Evolutionary conservation across 2,888 invertebrate species (phyloP).

Genomic region (Lysandra coridon): DNA sequence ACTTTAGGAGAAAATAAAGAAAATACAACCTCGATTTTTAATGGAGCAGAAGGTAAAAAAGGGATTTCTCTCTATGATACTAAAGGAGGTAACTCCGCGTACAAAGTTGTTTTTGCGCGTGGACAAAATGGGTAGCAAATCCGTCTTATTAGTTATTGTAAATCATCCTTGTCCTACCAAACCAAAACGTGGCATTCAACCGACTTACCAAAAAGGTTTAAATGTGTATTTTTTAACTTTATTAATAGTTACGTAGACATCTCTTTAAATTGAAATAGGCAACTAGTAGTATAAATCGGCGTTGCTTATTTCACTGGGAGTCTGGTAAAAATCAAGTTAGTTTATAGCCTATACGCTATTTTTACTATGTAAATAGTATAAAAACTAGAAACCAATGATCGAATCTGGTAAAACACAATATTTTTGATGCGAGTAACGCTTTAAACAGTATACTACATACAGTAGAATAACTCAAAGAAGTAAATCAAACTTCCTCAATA

Average conservation of each 20-base stretch:
- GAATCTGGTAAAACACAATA: constrained; percentile 34
- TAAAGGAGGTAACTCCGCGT: too few species aligned
- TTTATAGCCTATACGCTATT: constrained; percentile 39
- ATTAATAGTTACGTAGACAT: too few species aligned
- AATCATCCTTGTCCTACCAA: too few species aligned
- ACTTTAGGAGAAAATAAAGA: not conserved
- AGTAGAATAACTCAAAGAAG: too few species aligned
- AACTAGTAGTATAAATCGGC: not conserved
- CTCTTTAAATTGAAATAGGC: not conserved
- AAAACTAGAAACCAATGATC: constrained; percentile 36
- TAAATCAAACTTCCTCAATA: too few species aligned
- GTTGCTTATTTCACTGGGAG: constrained; percentile 25
- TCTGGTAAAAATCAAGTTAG: constrained; percentile 35
- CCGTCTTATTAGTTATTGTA: too few species aligned
- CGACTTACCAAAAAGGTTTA: too few species aligned
- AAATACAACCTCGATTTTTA: not conserved
- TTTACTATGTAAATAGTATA: constrained; percentile 37
- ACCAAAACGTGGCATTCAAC: too few species aligned
- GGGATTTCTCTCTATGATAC: too few species aligned
- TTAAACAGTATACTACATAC: not conserved
- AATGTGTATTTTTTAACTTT: not conserved
- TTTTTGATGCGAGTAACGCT: constrained; percentile 30
- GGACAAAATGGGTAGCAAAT: too few species aligned
- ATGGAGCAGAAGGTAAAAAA: not conserved
- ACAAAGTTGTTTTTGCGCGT: too few species aligned